These are phyloP conservation scores for Streblospio benedicti DNA, from an alignment of 1,140 invertebrate species.

Conservation along the genomic window DNA sequence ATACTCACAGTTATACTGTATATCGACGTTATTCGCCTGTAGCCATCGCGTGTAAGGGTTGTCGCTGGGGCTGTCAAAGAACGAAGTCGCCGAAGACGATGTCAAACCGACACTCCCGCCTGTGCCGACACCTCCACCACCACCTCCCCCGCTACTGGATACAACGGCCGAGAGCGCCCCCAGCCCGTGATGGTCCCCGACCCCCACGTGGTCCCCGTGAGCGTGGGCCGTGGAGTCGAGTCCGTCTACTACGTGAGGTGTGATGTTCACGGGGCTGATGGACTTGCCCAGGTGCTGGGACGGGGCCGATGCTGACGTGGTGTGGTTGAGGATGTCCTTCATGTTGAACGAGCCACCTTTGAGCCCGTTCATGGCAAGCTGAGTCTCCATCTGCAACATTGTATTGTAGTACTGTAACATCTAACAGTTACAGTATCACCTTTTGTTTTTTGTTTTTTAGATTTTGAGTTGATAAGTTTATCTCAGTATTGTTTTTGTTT, in stretches of 20 bases:
- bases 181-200: neutral
- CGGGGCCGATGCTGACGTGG: constrained; percentile 15
- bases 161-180: neutral
- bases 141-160: neutral
- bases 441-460: too few relatives aligned
- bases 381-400: constrained; percentile 29
- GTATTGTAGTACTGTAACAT: too few relatives aligned
- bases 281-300: constrained; percentile 22
- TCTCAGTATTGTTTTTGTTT: too few relatives aligned
- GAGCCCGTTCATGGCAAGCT: constrained; percentile 29
- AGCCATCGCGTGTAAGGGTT: constrained; percentile 40
- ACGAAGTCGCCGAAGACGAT: too few relatives aligned
- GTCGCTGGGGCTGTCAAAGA: constrained; percentile 27
- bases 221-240: constrained; percentile 14
- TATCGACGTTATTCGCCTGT: constrained; percentile 33
- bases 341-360: constrained; percentile 37
- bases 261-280: constrained; percentile 20
- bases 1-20: too few relatives aligned
- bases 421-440: too few relatives aligned
- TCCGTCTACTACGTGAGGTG: constrained; percentile 15
- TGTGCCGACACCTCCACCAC: neutral
- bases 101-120: neutral
- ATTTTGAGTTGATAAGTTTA: too few relatives aligned
- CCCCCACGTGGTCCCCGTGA: neutral
- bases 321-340: constrained; percentile 36